Evolutionary conservation across 2,888 invertebrate genomes (phyloP).

Genomic region (Therioaphis trifolii): DNA sequence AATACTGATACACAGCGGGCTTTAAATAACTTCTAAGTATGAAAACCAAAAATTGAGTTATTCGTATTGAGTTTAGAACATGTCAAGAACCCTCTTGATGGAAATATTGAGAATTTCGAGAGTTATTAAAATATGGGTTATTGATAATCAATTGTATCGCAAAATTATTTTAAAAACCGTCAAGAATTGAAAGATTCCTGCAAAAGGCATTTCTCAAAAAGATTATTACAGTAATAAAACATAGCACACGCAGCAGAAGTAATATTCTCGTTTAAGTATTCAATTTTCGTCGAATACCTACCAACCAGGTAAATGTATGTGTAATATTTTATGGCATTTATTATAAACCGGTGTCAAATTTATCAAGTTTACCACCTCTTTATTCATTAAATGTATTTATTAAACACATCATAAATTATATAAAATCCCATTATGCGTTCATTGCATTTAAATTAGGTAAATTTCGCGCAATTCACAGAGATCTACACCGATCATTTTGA

Average conservation of each 20-base stretch:
- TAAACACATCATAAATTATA: neutral
- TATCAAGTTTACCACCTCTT: neutral
- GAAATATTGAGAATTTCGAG: too few species aligned
- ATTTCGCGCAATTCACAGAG: neutral
- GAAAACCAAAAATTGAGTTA: too few species aligned
- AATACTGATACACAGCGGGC: too few species aligned
- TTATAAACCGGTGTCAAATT: neutral
- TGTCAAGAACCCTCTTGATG: too few species aligned
- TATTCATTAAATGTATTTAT: neutral
- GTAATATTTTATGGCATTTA: neutral
- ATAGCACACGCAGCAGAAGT: neutral
- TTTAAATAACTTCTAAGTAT: too few species aligned
- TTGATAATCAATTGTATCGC: too few species aligned
- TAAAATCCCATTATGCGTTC: neutral
- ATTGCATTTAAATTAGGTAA: neutral
- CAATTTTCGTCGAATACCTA: neutral
- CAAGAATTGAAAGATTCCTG: too few species aligned
- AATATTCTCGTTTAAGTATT: neutral
- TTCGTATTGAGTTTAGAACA: too few species aligned
- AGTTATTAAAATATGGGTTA: too few species aligned
- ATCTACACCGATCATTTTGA: conserved; percentile 11
- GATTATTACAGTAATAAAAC: neutral
- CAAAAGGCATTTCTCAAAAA: neutral
- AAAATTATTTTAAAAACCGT: too few species aligned
- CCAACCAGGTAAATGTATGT: neutral